Evolutionary conservation across 2,113 vertebrate genomes (phyloP).

Genomic region (Phocoena sinus): DNA sequence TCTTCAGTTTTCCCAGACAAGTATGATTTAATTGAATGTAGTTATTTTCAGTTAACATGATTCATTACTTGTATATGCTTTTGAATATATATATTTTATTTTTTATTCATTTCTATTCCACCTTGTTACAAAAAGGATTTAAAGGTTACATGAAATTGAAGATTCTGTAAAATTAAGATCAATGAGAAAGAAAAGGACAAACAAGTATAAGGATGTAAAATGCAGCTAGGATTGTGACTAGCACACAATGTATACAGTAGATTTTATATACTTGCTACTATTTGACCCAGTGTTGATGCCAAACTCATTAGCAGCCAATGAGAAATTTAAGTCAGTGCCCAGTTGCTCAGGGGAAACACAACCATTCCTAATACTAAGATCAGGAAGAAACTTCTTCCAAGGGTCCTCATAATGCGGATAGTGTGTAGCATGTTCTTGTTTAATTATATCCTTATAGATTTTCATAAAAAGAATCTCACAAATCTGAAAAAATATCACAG

Average conservation of each 20-base stretch:
- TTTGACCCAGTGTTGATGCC: neutral
- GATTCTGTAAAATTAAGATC: neutral
- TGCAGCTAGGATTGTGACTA: neutral
- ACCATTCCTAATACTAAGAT: neutral
- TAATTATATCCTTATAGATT: neutral
- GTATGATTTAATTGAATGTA: neutral
- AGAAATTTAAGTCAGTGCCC: neutral
- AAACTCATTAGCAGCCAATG: neutral
- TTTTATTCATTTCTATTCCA: neutral
- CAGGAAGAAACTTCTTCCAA: neutral
- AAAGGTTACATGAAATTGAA: neutral
- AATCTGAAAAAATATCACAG: neutral
- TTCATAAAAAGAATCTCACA: neutral
- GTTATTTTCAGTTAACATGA: conserved; percentile 15
- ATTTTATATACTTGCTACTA: neutral
- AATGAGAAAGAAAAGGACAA: neutral
- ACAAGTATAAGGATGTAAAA: neutral
- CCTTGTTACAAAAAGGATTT: neutral
- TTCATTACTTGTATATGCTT: neutral
- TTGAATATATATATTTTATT: neutral
- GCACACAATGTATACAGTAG: neutral
- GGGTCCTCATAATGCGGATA: neutral
- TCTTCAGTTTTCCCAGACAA: neutral
- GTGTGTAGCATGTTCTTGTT: neutral
- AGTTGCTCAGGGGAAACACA: neutral